Base-by-base conservation (phyloP, 2,888 invertebrate genomes). In the Tenthredo amoena region DNA sequence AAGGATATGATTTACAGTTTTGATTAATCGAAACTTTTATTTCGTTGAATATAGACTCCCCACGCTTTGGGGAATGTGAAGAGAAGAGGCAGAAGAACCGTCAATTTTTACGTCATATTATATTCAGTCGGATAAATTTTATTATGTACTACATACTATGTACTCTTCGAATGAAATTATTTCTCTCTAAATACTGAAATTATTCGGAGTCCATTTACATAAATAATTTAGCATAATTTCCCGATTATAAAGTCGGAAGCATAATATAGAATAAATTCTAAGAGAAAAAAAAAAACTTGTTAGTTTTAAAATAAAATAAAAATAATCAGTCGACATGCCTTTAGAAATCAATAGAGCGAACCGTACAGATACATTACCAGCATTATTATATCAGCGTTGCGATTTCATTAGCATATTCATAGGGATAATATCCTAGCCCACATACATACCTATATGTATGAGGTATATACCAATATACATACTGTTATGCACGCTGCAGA, bases 321-420 rank as follows among this genome's bases (percentile, higher is more conserved):
- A 58, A 58, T 26, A 10, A 62, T 9, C n/a, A 58, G 0, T 18
- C 50, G 4, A 50, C 50, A 50, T 50, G 18, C n/a, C 6, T 55
- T 55, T 55, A 18, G 34, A 71, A 71, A 71, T 71, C 71, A 37
- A 71, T 71, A 37, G 71, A 71, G 71, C 37, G 71, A 71, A 37
- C 9, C 37, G 34, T 71, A 26, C 21, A 21, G 26, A 62, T 62
- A 62, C 62, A 21, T 71, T 34, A 37, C 26, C 4, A 34, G n/a
- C 9, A 62, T 21, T 71, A 71, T 71, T 26, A 71, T 37, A 71
- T 6, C 34, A n/a, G 77, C 79, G 26, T 40, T 34, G 37, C 84
- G 71, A 68, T 50, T 47, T 71, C 21, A 58, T 62, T 62, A 62
- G 26, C 62, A 62, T 62, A 62, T 26, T 62, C 62, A 62, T 21